phyloP scores from a whole-genome alignment of 2,113 vertebrate genomes.

The Festucalex cinctus region DNA sequence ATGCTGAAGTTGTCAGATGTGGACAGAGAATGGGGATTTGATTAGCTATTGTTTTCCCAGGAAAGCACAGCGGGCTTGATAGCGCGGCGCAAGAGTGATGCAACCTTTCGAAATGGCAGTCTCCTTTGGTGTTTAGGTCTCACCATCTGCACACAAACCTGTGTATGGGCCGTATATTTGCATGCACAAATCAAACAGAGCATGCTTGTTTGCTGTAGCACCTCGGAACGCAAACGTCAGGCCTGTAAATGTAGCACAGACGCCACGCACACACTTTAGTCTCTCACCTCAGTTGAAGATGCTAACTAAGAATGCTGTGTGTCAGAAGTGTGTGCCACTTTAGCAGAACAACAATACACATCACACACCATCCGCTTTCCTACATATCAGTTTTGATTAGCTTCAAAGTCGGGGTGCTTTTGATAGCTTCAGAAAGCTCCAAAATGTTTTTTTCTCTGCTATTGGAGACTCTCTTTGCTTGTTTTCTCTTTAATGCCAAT shows the following conservation, averaged over 20 bases:
- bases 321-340: slow-evolving; percentile 31
- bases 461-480: slow-evolving; percentile 16
- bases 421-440: slow-evolving; percentile 38
- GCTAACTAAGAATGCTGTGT: slow-evolving; percentile 20
- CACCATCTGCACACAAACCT: slow-evolving; percentile 23
- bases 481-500: slow-evolving; percentile 8
- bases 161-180: slow-evolving; percentile 22
- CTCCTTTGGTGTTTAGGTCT: slow-evolving; percentile 49
- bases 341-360: slow-evolving; percentile 35
- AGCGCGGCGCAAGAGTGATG: slow-evolving; percentile 57
- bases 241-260: not conserved
- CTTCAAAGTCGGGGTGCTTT: slow-evolving; percentile 35
- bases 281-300: slow-evolving; percentile 21
- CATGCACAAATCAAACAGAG: slow-evolving; percentile 20
- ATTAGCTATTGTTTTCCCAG: slow-evolving; percentile 71
- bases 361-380: slow-evolving; percentile 28
- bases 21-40: slow-evolving; percentile 48
- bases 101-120: slow-evolving; percentile 55
- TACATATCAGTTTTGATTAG: slow-evolving; percentile 36
- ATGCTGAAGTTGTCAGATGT: slow-evolving; percentile 69
- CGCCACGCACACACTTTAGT: slow-evolving; percentile 5
- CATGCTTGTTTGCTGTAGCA: slow-evolving; percentile 7
- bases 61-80: slow-evolving; percentile 50
- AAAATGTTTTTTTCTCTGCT: slow-evolving; percentile 38
- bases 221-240: slow-evolving; percentile 12